These are phyloP conservation scores for Hedychridium roseum DNA, from an alignment of 2,888 invertebrate genomes.

Conservation along the genomic window DNA sequence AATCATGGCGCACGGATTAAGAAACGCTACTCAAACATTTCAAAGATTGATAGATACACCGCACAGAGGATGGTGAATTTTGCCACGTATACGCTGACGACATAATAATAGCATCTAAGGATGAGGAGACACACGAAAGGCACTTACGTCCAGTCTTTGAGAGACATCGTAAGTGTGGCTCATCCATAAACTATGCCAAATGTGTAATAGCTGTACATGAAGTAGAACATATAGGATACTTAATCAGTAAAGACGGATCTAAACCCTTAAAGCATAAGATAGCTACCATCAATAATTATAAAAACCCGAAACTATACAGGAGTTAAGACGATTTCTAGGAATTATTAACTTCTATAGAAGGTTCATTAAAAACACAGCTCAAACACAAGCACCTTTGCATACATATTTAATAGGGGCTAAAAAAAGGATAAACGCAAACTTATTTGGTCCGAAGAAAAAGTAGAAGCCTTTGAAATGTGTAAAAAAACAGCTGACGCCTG, in stretches of 20 bases:
- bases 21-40: conserved; percentile 1
- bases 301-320: conserved; percentile 7
- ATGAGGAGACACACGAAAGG: too few relatives aligned
- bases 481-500: conserved; percentile 17
- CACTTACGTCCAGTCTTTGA: conserved; percentile 2
- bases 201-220: neutral
- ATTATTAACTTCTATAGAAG: conserved; percentile 16
- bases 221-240: neutral
- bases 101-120: too few relatives aligned
- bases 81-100: too few relatives aligned
- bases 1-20: neutral
- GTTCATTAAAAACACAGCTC: conserved; percentile 23
- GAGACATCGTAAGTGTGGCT: neutral
- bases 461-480: conserved; percentile 15
- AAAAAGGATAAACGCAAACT: conserved; percentile 23
- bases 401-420: conserved; percentile 1
- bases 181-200: neutral
- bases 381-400: conserved; percentile 3
- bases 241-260: neutral
- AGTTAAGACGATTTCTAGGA: conserved; percentile 32
- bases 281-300: neutral
- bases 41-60: conserved; percentile 2
- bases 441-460: conserved; percentile 11
- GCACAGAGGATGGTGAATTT: neutral
- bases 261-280: neutral